Evolutionary conservation across 1,140 invertebrate genomes (phyloP).

Genomic region (Brachionus calyciflorus): DNA sequence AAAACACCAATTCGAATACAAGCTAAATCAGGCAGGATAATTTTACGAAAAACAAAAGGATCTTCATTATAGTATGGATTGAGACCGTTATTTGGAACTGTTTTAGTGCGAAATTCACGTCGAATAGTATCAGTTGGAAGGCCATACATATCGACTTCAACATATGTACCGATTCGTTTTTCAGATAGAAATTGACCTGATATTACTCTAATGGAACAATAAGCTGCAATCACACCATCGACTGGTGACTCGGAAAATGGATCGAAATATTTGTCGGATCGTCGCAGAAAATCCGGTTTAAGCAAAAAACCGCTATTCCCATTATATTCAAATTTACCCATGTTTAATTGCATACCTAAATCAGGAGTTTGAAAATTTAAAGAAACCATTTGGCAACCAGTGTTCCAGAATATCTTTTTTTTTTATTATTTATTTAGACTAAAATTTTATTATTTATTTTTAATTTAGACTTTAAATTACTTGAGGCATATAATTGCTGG

Average conservation of each 20-base stretch:
- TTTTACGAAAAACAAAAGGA: constrained; percentile 94
- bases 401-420: constrained; percentile 88
- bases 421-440: not conserved
- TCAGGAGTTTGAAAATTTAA: constrained; percentile 99
- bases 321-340: constrained; percentile 99
- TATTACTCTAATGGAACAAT: constrained; percentile 87
- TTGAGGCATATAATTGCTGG: constrained; percentile 99
- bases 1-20: constrained; percentile 96
- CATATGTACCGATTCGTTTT: constrained; percentile 97
- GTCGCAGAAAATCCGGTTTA: constrained; percentile 98
- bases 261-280: constrained; percentile 91
- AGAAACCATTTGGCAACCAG: constrained; percentile 99
- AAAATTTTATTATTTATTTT: not conserved
- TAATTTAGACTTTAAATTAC: constrained; percentile 63
- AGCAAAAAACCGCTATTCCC: constrained; percentile 95
- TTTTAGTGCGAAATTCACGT: constrained; percentile 91
- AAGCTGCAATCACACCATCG: constrained; percentile 97
- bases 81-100: constrained; percentile 88
- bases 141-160: constrained; percentile 99
- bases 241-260: constrained; percentile 98
- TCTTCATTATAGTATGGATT: constrained; percentile 98
- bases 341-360: constrained; percentile 98
- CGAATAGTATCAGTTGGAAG: constrained; percentile 96
- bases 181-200: constrained; percentile 99
- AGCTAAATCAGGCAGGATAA: constrained; percentile 93